A percentile compares a stretch with the other conserved stretches of the same genome.
phyloP scores from a whole-genome alignment of 2,888 invertebrate species.

The Lithophane leautieri region DNA sequence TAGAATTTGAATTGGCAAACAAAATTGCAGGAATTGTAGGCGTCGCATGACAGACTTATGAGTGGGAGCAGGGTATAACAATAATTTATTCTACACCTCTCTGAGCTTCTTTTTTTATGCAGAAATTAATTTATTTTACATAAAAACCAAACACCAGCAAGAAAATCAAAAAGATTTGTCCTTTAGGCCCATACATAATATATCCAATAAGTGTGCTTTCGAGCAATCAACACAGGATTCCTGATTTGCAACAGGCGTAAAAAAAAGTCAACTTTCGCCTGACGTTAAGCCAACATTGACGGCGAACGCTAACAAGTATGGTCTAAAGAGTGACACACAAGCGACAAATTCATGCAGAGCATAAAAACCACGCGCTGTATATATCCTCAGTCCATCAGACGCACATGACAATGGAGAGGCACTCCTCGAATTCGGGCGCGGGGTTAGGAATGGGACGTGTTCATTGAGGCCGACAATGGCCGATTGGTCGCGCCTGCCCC shows the following conservation, averaged over 20 bases:
- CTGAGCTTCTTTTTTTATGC: conserved; percentile 3
- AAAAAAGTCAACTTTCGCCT: neutral
- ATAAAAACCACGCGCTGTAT: conserved; percentile 32
- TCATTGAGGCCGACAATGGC: conserved; percentile 42
- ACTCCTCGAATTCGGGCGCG: conserved; percentile 44
- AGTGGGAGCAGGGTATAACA: conserved; percentile 30
- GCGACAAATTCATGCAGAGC: neutral
- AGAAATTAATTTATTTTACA: neutral
- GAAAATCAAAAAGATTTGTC: neutral
- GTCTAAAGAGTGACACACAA: neutral
- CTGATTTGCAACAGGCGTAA: neutral
- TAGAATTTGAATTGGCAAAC: conserved; percentile 21
- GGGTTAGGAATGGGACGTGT: conserved; percentile 48
- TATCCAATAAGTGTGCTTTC: neutral
- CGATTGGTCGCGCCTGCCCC: conserved; percentile 52
- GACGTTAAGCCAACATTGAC: conserved; percentile 3
- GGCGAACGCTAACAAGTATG: neutral
- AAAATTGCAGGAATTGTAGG: conserved; percentile 43
- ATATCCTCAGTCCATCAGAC: conserved; percentile 18
- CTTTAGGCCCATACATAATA: neutral
- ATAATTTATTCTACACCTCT: conserved; percentile 33
- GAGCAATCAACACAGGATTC: neutral
- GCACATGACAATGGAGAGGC: conserved; percentile 47
- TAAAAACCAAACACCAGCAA: conserved; percentile 2
- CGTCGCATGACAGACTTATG: conserved; percentile 36